Conservation (phyloP, 2,888 invertebrate species). For the Nasonovia ribisnigri region DNA sequence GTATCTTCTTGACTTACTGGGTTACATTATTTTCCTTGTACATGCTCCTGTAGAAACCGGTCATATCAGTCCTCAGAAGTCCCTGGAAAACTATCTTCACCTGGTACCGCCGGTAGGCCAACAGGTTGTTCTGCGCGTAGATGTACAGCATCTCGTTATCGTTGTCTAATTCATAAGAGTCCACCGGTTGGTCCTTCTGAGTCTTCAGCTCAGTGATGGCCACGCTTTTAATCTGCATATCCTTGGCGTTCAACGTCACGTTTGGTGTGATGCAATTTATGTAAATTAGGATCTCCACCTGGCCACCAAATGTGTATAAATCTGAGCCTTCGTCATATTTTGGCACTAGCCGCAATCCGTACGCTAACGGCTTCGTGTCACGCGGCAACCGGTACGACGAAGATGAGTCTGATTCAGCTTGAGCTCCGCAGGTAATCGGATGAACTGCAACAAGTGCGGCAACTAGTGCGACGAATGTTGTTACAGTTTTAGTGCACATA, state of each 20-base stretch:
- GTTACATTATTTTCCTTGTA: slow-evolving; percentile 28
- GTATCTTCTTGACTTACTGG: neutral
- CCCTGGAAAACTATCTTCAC: slow-evolving; percentile 63
- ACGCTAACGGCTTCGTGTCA: slow-evolving; percentile 29
- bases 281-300: slow-evolving; percentile 32
- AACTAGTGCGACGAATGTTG: neutral
- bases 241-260: slow-evolving; percentile 32
- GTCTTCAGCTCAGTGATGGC: neutral
- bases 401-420: too few relatives aligned
- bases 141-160: neutral
- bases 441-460: neutral
- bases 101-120: slow-evolving; percentile 34
- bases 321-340: neutral
- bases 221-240: neutral
- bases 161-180: neutral
- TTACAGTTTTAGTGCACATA: neutral
- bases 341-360: neutral
- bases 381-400: slow-evolving; percentile 20
- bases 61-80: slow-evolving; percentile 64
- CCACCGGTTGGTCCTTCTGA: neutral
- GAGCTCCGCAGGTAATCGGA: neutral
- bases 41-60: slow-evolving; percentile 65
- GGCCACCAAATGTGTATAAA: neutral
- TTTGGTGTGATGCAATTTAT: slow-evolving; percentile 8
- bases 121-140: neutral